phyloP scores from a whole-genome alignment of 1,140 invertebrate genomes.

The Caenorhabditis tropicalis region DNA sequence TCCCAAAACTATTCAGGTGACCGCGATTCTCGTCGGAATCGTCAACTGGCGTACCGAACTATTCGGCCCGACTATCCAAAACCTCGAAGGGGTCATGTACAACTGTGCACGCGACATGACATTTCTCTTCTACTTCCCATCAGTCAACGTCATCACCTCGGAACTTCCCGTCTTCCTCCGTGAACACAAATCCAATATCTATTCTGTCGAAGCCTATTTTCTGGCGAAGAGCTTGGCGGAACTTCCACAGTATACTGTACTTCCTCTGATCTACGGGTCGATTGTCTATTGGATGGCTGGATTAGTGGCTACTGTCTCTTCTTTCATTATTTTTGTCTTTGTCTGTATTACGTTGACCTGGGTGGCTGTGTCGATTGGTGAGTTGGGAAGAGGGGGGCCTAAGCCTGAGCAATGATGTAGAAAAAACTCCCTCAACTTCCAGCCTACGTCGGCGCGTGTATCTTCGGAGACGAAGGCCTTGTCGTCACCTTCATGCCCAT shows the following conservation, averaged over 20 bases:
- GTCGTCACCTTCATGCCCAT: slow-evolving; percentile 88
- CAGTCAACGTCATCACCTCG: slow-evolving; percentile 79
- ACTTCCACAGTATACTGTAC: slow-evolving; percentile 73
- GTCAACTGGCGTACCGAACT: slow-evolving; percentile 49
- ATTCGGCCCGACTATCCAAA: slow-evolving; percentile 81
- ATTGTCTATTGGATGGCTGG: slow-evolving; percentile 65
- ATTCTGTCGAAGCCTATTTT: slow-evolving; percentile 89
- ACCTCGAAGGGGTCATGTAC: slow-evolving; percentile 91
- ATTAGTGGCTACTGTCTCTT: not conserved
- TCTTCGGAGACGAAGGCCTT: slow-evolving; percentile 82
- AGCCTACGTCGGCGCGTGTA: slow-evolving; percentile 89
- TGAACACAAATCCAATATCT: slow-evolving; percentile 89
- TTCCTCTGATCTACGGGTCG: slow-evolving; percentile 58
- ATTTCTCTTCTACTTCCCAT: slow-evolving; percentile 69
- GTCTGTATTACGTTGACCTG: slow-evolving; percentile 58
- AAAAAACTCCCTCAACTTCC: slow-evolving; percentile 55
- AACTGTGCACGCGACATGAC: slow-evolving; percentile 87
- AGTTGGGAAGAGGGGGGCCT: not conserved
- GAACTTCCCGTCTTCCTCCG: slow-evolving; percentile 89
- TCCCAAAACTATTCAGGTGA: slow-evolving; percentile 43
- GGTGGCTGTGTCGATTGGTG: slow-evolving; percentile 63
- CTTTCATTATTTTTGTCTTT: slow-evolving; percentile 58
- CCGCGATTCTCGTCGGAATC: slow-evolving; percentile 52
- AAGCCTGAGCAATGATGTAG: too few species aligned
- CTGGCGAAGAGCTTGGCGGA: slow-evolving; percentile 79